A percentile compares a stretch with the other conserved stretches of the same genome.
Conservation (phyloP, 2,797 vertebrate genomes). For the Acrocephalus scirpaceus region DNA sequence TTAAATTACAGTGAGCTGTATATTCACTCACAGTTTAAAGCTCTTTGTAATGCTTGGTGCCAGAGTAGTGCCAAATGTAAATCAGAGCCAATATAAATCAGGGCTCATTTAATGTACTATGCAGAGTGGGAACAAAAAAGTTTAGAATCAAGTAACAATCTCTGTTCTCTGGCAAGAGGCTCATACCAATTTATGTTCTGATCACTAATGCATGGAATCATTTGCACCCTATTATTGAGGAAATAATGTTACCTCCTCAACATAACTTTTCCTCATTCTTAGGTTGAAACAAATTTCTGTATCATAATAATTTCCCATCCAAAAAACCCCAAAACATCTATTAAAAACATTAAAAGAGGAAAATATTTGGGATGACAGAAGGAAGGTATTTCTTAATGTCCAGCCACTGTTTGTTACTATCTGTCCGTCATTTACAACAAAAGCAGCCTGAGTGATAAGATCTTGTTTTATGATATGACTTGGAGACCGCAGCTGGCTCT, state of each 20-base stretch:
- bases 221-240: background rate
- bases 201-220: background rate
- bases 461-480: background rate
- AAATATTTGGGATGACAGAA: background rate
- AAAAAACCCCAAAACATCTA: background rate
- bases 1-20: conserved; percentile 45
- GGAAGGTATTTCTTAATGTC: background rate
- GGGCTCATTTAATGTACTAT: background rate
- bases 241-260: background rate
- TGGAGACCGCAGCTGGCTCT: background rate
- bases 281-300: background rate
- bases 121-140: background rate
- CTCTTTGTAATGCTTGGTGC: conserved; percentile 8
- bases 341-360: background rate
- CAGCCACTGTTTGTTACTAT: background rate
- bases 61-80: conserved; percentile 19
- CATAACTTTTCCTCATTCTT: background rate
- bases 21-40: conserved; percentile 12
- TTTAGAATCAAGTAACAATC: background rate
- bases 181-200: background rate
- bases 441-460: background rate
- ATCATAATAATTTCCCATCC: background rate
- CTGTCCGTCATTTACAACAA: background rate
- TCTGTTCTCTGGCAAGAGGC: background rate
- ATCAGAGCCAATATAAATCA: conserved; percentile 46